Evolutionary conservation across 64 coral and sea anemone species (phyloP).

Genomic region (Catalaphyllia jardinei): DNA sequence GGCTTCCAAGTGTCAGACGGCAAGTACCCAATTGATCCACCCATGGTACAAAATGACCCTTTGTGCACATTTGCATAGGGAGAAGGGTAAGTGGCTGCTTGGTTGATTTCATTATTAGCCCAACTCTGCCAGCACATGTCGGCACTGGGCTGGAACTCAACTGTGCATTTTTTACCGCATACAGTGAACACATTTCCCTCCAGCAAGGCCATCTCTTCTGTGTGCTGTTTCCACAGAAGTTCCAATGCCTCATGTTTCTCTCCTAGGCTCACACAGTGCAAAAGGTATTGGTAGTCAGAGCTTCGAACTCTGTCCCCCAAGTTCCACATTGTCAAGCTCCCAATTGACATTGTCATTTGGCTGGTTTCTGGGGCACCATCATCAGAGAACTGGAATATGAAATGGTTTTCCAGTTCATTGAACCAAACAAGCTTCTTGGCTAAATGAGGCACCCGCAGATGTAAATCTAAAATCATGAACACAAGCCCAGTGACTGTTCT

Average conservation of each 20-base stretch:
- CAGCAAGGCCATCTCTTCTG: not conserved
- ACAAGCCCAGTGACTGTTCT: conserved; percentile 26
- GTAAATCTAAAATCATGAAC: conserved; percentile 19
- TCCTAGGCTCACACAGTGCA: conserved; percentile 5
- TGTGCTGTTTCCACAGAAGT: not conserved
- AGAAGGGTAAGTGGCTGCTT: conserved; percentile 28
- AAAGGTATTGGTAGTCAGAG: conserved; percentile 3
- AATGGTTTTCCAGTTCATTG: conserved; percentile 18
- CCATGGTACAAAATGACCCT: conserved; percentile 20
- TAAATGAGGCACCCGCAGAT: not conserved
- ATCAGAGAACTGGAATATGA: conserved; percentile 29
- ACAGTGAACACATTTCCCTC: conserved; percentile 18
- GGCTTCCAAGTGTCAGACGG: conserved; percentile 45
- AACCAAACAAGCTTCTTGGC: conserved; percentile 4
- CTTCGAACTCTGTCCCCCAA: conserved; percentile 3
- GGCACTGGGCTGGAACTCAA: conserved; percentile 26
- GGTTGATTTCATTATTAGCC: conserved; percentile 23
- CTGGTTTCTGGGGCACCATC: conserved; percentile 33
- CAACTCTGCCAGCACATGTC: conserved; percentile 58
- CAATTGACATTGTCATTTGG: conserved; percentile 6
- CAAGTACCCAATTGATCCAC: conserved; percentile 12
- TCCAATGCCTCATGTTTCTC: conserved; percentile 1
- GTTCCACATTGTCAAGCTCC: conserved; percentile 18
- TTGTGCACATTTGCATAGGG: conserved; percentile 42
- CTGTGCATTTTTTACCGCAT: conserved; percentile 17